Evolutionary conservation across 2,113 vertebrate species (phyloP).

Genomic region (Aphyosemion australe): DNA sequence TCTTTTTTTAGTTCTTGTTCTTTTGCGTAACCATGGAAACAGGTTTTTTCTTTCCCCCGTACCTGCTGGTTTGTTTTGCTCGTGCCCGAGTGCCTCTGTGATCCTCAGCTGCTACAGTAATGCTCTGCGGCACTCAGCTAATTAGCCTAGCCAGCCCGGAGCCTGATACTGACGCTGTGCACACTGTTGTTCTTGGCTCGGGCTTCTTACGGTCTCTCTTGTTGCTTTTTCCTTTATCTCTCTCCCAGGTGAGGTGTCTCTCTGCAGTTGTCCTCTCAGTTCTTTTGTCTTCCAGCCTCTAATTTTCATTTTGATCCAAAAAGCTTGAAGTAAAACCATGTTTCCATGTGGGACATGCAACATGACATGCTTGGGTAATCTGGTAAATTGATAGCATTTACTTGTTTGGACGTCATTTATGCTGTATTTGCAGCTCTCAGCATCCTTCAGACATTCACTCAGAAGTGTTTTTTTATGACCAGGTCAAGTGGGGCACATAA

Average conservation of each 20-base stretch:
- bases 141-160: conserved; percentile 57
- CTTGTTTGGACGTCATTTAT: neutral
- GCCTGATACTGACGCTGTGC: conserved; percentile 37
- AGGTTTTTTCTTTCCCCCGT: conserved; percentile 22
- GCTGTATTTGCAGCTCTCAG: neutral
- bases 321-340: neutral
- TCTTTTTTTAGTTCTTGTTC: conserved; percentile 34
- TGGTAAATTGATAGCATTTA: neutral
- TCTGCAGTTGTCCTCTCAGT: neutral
- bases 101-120: conserved; percentile 59
- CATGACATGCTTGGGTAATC: neutral
- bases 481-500: too few species aligned
- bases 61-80: conserved; percentile 64
- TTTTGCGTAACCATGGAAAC: conserved; percentile 63
- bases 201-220: conserved; percentile 4
- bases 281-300: neutral
- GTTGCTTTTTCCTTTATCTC: conserved; percentile 10
- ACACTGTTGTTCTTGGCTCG: conserved; percentile 37
- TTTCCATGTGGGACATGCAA: neutral
- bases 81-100: conserved; percentile 58
- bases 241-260: conserved; percentile 10
- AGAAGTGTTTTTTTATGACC: too few species aligned
- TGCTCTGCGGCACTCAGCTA: conserved; percentile 61
- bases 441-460: too few species aligned
- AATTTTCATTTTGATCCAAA: neutral